Evolutionary conservation across 2,888 invertebrate species (phyloP).

Genomic region (Tenodera sinensis): DNA sequence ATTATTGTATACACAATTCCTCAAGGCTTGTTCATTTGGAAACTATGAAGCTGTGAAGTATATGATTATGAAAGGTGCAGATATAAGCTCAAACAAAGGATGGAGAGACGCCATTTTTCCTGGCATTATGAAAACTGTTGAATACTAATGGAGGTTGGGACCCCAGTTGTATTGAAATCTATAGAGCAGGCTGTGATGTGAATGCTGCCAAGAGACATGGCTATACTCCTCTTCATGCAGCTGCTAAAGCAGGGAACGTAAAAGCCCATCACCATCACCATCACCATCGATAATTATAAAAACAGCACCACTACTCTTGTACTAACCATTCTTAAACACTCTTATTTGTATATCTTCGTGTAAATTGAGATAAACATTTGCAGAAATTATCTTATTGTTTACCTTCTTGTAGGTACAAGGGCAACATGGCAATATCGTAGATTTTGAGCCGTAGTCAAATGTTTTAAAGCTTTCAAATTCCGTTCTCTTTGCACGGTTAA

Average conservation of each 20-base stretch:
- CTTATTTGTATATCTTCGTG: too few species aligned
- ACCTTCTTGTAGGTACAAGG: too few species aligned
- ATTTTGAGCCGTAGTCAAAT: too few species aligned
- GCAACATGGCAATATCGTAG: too few species aligned
- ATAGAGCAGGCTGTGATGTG: conserved; percentile 20
- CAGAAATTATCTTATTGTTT: too few species aligned
- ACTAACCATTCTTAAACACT: too few species aligned
- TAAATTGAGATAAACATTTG: too few species aligned
- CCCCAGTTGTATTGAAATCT: neutral
- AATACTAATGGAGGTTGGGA: neutral
- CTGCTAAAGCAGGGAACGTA: conserved; percentile 14
- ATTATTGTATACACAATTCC: conserved; percentile 18
- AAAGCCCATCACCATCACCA: too few species aligned
- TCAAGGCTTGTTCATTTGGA: conserved; percentile 23
- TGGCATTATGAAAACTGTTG: neutral
- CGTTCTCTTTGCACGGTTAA: too few species aligned
- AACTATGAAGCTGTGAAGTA: neutral
- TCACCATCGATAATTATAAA: too few species aligned
- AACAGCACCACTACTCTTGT: too few species aligned
- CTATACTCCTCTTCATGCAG: conserved; percentile 23
- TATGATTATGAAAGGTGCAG: conserved; percentile 23
- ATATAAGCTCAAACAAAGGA: neutral
- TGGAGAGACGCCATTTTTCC: conserved; percentile 18
- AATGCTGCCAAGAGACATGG: conserved; percentile 16
- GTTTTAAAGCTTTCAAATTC: too few species aligned